Conservation (phyloP, 2,888 invertebrate genomes). For the Synergus gifuensis region DNA sequence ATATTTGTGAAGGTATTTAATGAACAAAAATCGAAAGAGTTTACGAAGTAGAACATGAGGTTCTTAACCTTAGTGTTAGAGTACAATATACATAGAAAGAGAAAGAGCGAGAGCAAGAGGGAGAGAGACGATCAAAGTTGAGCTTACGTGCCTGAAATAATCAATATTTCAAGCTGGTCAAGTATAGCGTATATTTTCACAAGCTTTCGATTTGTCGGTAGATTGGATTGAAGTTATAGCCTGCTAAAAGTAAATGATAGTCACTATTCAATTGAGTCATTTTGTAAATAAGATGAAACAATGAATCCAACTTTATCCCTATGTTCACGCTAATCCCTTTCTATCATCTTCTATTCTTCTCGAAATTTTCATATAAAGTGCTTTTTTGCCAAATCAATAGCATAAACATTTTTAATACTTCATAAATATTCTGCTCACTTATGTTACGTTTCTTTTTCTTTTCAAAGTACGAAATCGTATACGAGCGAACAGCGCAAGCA, state of each 20-base stretch:
- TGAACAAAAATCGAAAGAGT: conserved; percentile 57
- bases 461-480: conserved; percentile 37
- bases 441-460: not conserved
- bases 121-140: conserved; percentile 47
- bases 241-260: no score
- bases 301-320: no score
- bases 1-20: conserved; percentile 20
- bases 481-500: conserved; percentile 40
- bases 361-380: no score
- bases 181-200: conserved; percentile 52
- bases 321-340: no score
- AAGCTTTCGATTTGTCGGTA: conserved; percentile 20
- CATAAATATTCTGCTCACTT: not conserved
- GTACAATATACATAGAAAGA: conserved; percentile 18
- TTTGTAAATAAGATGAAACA: no score
- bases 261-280: no score
- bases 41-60: conserved; percentile 70
- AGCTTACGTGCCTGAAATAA: conserved; percentile 62
- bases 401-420: no score
- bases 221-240: not conserved
- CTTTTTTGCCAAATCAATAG: no score
- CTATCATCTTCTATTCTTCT: no score
- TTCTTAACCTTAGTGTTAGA: conserved; percentile 68
- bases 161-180: conserved; percentile 67
- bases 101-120: not conserved